Evolutionary conservation across 2,113 vertebrate species (phyloP), one percentile per base, ranked within the genome.

Genomic region (Ceratotherium simum): DNA sequence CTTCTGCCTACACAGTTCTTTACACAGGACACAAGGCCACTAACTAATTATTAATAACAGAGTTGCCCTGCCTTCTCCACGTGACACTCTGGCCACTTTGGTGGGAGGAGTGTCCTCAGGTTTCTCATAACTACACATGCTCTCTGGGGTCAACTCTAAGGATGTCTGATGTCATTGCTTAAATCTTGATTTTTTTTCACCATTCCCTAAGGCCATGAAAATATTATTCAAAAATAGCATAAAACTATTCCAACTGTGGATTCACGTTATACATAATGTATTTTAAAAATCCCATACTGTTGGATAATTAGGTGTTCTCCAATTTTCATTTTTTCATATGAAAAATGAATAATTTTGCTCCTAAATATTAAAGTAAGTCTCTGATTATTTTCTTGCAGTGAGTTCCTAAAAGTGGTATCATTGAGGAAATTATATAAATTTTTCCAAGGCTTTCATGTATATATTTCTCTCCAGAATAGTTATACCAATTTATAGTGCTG

Each of bases 301-400:
- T 91, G 36, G 73, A 87, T 48, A 42, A 76, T 70, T 72, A 65
- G 7, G 14, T 90, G 33, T 81, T 89, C 73, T 84, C 64, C 21
- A 94, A 3, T 96, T 96, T 84, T 81, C n/a, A 80, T 51, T 81
- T 62, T 62, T 85, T 21, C 23, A 42, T 33, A 69, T 92, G 93
- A 95, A 92, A 78, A 80, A 67, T 89, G 33, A 83, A 70, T 82
- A 36, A 33, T 65, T 88, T 67, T 33, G 8, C 16, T 67, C 9
- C 18, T 85, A 75, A 85, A 92, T 67, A 69, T 92, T 89, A 69
- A 73, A 80, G 18, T 83, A 84, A 91, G 58, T 73, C 48, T 70
- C 33, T 88, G 82, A 56, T 84, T 82, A 29, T 94, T 86, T 92
- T 62, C 33, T 82, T 85, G 36, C 4, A 76, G 16, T 65, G 88